These are phyloP conservation scores for Frankliniella fusca DNA, from an alignment of 2,888 invertebrate species.

Conservation along the genomic window DNA sequence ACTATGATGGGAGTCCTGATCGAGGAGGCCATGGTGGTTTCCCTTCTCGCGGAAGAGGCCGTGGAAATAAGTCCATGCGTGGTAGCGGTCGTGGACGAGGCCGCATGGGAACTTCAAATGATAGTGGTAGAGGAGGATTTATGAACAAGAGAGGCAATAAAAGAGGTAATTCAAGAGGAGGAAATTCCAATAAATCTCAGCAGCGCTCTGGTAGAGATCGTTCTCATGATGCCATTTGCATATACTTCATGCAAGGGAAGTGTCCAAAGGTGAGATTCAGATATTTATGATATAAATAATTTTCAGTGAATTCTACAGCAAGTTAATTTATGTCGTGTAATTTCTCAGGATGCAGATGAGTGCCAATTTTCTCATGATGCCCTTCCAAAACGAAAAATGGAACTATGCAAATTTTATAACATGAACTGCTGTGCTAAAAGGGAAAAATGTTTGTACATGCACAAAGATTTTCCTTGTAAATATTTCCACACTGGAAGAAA, in stretches of 20 bases:
- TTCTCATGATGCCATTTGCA: conserved; percentile 65
- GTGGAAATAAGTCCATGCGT: conserved; percentile 4
- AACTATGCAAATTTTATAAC: conserved; percentile 93
- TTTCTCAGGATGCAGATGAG: conserved; percentile 60
- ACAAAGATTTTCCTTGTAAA: conserved; percentile 95
- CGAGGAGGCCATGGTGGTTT: background rate
- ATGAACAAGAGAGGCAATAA: conserved; percentile 50
- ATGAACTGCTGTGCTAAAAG: conserved; percentile 94
- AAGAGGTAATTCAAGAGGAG: conserved; percentile 48
- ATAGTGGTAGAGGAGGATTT: conserved; percentile 51
- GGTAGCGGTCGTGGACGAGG: background rate
- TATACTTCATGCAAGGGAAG: conserved; percentile 84
- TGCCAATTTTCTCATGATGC: conserved; percentile 85
- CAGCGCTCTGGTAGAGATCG: conserved; percentile 50
- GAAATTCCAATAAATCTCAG: conserved; percentile 53
- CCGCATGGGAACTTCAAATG: background rate
- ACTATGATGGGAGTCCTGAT: background rate
- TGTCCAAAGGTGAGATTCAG: conserved; percentile 61
- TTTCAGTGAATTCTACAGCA: background rate
- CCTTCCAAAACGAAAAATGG: conserved; percentile 78
- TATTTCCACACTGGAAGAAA: conserved; percentile 90
- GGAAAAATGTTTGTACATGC: conserved; percentile 94
- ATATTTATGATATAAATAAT: conserved; percentile 19
- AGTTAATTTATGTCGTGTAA: conserved; percentile 29
- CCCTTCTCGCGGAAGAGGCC: background rate